Percentiles rank a stretch among this genome's conserved stretches.
Conservation (phyloP, 2,888 invertebrate genomes). For the Leptopterna dolabrata region DNA sequence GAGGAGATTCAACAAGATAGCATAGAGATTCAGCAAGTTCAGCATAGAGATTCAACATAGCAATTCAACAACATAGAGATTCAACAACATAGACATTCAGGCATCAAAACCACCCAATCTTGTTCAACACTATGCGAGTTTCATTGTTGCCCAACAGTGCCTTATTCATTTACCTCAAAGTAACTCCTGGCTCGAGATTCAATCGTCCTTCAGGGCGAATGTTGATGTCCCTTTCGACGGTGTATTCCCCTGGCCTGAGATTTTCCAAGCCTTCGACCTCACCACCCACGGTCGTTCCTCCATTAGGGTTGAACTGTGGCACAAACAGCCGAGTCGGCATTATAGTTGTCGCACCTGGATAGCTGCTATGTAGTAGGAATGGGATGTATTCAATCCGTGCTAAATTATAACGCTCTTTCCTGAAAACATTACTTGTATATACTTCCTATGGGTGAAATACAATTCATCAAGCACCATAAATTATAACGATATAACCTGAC, state of each 20-base stretch:
- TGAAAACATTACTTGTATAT: no score
- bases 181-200: slow-evolving; percentile 88
- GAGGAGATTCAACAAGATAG: neutral
- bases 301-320: slow-evolving; percentile 79
- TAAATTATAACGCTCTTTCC: slow-evolving; percentile 93
- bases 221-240: slow-evolving; percentile 93
- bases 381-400: slow-evolving; percentile 93
- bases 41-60: no score
- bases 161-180: slow-evolving; percentile 69
- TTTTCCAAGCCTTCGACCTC: slow-evolving; percentile 92
- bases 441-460: neutral
- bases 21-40: no score
- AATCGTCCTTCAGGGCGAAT: slow-evolving; percentile 90
- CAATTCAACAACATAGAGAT: no score
- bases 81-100: no score
- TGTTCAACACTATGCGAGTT: no score
- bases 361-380: slow-evolving; percentile 88
- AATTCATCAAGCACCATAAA: no score
- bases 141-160: no score
- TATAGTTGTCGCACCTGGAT: slow-evolving; percentile 86
- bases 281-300: slow-evolving; percentile 83
- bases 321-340: slow-evolving; percentile 81
- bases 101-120: no score
- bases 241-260: slow-evolving; percentile 85
- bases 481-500: no score